Percentiles rank a stretch among this genome's conserved stretches.
Evolutionary conservation across 2,888 invertebrate species (phyloP).

Genomic region (Aquatica leii): DNA sequence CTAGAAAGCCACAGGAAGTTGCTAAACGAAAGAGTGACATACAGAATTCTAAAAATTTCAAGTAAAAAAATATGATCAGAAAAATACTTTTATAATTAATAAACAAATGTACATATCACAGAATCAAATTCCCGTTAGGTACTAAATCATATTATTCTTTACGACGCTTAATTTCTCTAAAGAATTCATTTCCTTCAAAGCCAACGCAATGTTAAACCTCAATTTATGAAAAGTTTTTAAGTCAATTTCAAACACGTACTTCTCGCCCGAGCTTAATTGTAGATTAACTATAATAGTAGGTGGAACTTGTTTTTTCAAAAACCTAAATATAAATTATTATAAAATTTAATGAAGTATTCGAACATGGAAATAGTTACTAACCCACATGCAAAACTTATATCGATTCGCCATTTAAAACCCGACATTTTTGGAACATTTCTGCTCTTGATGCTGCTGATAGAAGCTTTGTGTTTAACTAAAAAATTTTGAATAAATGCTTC

Average conservation of each 20-base stretch:
- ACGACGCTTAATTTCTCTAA: slow-evolving; percentile 36
- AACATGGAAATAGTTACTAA: too few relatives aligned
- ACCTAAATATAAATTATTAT: slow-evolving; percentile 48
- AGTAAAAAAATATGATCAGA: too few relatives aligned
- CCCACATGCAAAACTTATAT: slow-evolving; percentile 55
- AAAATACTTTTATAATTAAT: too few relatives aligned
- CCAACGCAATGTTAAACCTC: slow-evolving; percentile 53
- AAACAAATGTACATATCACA: not conserved
- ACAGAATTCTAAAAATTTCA: too few relatives aligned
- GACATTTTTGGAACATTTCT: slow-evolving; percentile 21
- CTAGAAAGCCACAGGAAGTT: too few relatives aligned
- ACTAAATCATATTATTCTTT: slow-evolving; percentile 27
- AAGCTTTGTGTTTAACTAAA: slow-evolving; percentile 43
- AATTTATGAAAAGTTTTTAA: slow-evolving; percentile 53
- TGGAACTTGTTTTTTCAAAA: slow-evolving; percentile 48
- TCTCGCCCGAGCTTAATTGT: slow-evolving; percentile 48
- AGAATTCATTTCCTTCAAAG: slow-evolving; percentile 51
- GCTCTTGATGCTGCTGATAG: too few relatives aligned
- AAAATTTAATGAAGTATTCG: slow-evolving; percentile 17
- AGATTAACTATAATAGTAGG: slow-evolving; percentile 51
- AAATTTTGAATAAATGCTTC: slow-evolving; percentile 49
- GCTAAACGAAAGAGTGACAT: too few relatives aligned
- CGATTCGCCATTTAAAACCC: slow-evolving; percentile 52
- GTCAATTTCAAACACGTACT: slow-evolving; percentile 51
- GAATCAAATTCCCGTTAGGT: not conserved